Percentiles rank a stretch among this genome's conserved stretches.
Conservation (phyloP, 2,888 invertebrate species). For the Pycnomerus fuliginosus region DNA sequence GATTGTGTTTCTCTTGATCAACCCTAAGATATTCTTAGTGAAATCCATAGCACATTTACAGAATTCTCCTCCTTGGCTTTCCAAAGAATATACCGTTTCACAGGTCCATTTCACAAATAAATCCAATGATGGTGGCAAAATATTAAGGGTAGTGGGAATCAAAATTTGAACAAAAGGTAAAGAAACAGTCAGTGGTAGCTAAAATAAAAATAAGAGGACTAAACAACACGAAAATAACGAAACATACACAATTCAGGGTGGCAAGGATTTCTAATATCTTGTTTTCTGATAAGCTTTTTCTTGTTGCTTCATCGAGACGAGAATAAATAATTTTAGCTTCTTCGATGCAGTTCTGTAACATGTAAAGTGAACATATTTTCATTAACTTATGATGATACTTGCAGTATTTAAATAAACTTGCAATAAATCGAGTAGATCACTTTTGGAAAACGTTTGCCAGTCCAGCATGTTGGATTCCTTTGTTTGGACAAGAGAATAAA, state of each 20-base stretch:
- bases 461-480: constrained; percentile 39
- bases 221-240: constrained; percentile 6
- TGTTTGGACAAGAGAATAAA: constrained; percentile 33
- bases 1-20: no score
- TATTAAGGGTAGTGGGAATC: constrained; percentile 37
- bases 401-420: constrained; percentile 25
- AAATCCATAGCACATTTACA: constrained; percentile 34
- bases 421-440: constrained; percentile 50
- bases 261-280: constrained; percentile 35
- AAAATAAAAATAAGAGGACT: constrained; percentile 29
- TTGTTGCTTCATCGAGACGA: constrained; percentile 31
- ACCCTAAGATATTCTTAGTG: constrained; percentile 24
- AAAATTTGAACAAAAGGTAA: constrained; percentile 39
- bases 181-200: constrained; percentile 29
- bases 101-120: constrained; percentile 41
- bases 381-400: no score
- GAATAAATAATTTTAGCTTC: constrained; percentile 43
- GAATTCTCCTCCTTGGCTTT: constrained; percentile 41
- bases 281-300: constrained; percentile 29
- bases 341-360: constrained; percentile 42
- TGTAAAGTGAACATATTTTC: not conserved
- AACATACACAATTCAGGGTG: constrained; percentile 28
- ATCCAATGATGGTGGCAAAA: constrained; percentile 33
- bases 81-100: constrained; percentile 35
- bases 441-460: constrained; percentile 52